Evolutionary conservation across 2,888 invertebrate genomes (phyloP).

Genomic region (Ischnura elegans): DNA sequence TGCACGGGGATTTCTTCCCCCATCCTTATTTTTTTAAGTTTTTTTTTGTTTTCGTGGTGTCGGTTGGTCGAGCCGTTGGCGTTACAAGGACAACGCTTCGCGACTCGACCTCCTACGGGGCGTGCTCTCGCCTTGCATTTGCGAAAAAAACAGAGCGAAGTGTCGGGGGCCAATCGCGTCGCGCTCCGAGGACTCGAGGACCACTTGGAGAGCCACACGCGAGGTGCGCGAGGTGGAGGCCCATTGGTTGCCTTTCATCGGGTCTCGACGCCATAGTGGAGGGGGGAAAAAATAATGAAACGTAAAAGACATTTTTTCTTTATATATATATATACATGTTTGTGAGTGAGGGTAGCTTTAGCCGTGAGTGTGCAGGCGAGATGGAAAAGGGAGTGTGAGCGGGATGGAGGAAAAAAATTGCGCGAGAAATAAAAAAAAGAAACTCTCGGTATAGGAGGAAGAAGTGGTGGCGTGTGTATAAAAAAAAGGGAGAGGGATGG

Average conservation of each 20-base stretch:
- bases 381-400: not conserved
- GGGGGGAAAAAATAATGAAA: not conserved
- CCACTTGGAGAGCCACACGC: slow-evolving; percentile 38
- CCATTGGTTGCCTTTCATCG: slow-evolving; percentile 44
- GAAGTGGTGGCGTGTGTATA: not conserved
- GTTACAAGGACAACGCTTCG: not conserved
- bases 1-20: too few species aligned
- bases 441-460: not conserved
- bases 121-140: not conserved
- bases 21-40: not conserved
- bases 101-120: not conserved
- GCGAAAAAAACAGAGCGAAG: not conserved
- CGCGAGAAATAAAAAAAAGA: too few species aligned
- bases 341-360: not conserved
- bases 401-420: not conserved
- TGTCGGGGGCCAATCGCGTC: slow-evolving; percentile 11
- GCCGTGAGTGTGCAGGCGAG: not conserved
- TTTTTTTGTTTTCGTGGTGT: slow-evolving; percentile 1
- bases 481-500: slow-evolving; percentile 25
- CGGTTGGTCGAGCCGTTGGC: not conserved
- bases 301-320: not conserved
- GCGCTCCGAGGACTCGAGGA: slow-evolving; percentile 43
- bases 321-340: not conserved
- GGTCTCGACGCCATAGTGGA: not conserved
- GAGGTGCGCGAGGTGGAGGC: not conserved